A percentile compares a stretch with the other conserved stretches of the same genome.
Evolutionary conservation across 2,797 vertebrate genomes (phyloP).

Genomic region (Moxostoma hubbsi): DNA sequence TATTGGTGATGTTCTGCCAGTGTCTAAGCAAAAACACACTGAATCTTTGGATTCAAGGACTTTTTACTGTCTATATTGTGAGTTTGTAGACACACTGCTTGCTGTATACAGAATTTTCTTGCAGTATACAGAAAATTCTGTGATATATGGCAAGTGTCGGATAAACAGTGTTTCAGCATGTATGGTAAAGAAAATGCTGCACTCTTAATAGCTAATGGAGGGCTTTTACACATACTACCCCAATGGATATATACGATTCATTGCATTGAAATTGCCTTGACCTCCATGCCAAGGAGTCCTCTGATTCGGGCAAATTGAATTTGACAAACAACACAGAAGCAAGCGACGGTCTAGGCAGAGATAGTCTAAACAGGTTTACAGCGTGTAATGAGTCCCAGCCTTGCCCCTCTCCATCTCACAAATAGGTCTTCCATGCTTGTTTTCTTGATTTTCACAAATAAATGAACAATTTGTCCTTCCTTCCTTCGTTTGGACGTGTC

Average conservation of each 20-base stretch:
- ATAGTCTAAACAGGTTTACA: conserved; percentile 70
- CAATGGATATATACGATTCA: conserved; percentile 74
- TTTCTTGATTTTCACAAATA: conserved; percentile 62
- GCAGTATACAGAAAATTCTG: not conserved
- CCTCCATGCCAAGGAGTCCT: conserved; percentile 63
- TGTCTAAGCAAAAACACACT: too few relatives aligned
- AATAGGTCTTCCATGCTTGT: conserved; percentile 44
- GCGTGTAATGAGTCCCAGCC: conserved; percentile 68
- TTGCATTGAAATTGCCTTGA: conserved; percentile 74
- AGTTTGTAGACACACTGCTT: too few relatives aligned
- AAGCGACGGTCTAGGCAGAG: conserved; percentile 62
- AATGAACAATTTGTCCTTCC: conserved; percentile 61
- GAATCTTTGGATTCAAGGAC: too few relatives aligned
- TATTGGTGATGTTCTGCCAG: too few relatives aligned
- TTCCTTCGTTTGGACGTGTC: conserved; percentile 39
- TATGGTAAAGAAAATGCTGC: conserved; percentile 58
- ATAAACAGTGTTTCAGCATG: conserved; percentile 57
- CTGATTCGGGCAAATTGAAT: conserved; percentile 75
- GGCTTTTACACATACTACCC: conserved; percentile 64
- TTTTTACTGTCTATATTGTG: too few relatives aligned
- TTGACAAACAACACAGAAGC: conserved; percentile 74
- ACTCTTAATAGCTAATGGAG: conserved; percentile 70
- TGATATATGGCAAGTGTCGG: not conserved
- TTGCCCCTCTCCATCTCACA: conserved; percentile 59
- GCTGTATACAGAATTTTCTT: too few relatives aligned